Evolutionary conservation across 2,888 invertebrate genomes (phyloP).

Genomic region (Coronaproctus castanopsis): DNA sequence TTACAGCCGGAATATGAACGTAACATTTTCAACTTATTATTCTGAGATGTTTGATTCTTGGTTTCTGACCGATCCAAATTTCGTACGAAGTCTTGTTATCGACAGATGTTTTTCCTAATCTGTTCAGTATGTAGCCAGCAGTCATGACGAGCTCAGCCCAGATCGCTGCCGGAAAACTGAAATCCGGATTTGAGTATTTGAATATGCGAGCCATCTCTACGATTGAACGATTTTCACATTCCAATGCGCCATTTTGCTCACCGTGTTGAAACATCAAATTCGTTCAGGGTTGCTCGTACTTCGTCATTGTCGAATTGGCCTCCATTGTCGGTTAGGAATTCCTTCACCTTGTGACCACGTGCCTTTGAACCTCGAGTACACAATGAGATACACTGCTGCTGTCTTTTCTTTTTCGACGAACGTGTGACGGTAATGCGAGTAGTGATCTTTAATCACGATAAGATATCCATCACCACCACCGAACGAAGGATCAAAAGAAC

Average conservation of each 20-base stretch:
- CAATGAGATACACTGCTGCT: conserved; percentile 1
- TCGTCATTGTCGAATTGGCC: conserved; percentile 22
- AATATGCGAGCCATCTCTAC: conserved; percentile 17
- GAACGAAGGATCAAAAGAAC: conserved; percentile 20
- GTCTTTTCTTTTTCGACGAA: conserved; percentile 18
- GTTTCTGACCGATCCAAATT: conserved; percentile 18
- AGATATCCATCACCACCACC: conserved; percentile 19
- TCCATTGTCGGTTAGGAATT: conserved; percentile 23
- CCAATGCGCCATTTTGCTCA: conserved; percentile 16
- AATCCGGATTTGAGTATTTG: conserved; percentile 14
- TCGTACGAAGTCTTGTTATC: conserved; percentile 21
- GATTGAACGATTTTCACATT: conserved; percentile 16
- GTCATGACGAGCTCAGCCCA: conserved; percentile 16
- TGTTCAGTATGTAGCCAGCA: conserved; percentile 15
- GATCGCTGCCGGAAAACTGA: conserved; percentile 14
- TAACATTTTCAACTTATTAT: conserved; percentile 4
- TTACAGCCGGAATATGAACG: conserved; percentile 3
- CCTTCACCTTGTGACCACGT: conserved; percentile 22
- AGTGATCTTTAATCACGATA: conserved; percentile 20
- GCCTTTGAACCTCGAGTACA: too few relatives aligned
- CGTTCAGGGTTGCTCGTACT: conserved; percentile 17
- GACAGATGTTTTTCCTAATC: conserved; percentile 14
- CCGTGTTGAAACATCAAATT: conserved; percentile 14
- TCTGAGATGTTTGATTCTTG: conserved; percentile 6
- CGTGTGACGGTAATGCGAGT: conserved; percentile 18